Evolutionary conservation across 2,888 invertebrate species (phyloP).

Genomic region (Epicampocera succincta): DNA sequence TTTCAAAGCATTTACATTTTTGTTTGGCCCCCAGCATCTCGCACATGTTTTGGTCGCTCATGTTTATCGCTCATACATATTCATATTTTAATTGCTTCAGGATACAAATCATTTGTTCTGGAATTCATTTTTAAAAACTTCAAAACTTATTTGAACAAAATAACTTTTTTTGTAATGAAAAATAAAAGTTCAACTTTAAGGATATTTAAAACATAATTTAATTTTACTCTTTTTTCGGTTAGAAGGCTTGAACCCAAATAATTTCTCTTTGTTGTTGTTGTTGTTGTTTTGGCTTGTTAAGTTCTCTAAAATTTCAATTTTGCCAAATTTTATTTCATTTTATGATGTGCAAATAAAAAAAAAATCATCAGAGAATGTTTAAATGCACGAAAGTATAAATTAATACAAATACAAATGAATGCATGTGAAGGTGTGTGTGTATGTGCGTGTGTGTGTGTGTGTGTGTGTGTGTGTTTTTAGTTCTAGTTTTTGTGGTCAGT

Average conservation of each 20-base stretch:
- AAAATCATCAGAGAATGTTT: too few relatives aligned
- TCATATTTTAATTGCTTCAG: slow-evolving; percentile 14
- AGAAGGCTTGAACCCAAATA: slow-evolving; percentile 5
- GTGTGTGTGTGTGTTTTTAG: too few relatives aligned
- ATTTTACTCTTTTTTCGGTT: slow-evolving; percentile 13
- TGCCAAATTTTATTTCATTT: slow-evolving; percentile 38
- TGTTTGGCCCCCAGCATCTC: not conserved
- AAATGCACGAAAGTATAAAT: too few relatives aligned
- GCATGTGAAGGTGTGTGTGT: not conserved
- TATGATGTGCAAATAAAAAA: slow-evolving; percentile 21
- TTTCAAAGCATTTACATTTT: not conserved
- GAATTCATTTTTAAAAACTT: slow-evolving; percentile 7
- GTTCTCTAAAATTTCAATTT: slow-evolving; percentile 3
- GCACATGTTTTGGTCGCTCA: not conserved
- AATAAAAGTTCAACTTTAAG: slow-evolving; percentile 22
- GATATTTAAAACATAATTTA: slow-evolving; percentile 27
- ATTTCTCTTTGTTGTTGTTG: slow-evolving; percentile 26
- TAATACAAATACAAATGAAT: too few relatives aligned
- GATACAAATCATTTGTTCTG: slow-evolving; percentile 24
- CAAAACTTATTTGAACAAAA: slow-evolving; percentile 5
- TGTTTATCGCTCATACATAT: not conserved
- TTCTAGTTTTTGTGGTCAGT: slow-evolving; percentile 60
- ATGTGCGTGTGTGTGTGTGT: too few relatives aligned
- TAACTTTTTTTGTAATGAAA: slow-evolving; percentile 23
- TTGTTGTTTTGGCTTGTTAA: slow-evolving; percentile 7